Conservation (phyloP, 37 sponge, comb jelly and placozoan genomes). For the Axinella damicornis region DNA sequence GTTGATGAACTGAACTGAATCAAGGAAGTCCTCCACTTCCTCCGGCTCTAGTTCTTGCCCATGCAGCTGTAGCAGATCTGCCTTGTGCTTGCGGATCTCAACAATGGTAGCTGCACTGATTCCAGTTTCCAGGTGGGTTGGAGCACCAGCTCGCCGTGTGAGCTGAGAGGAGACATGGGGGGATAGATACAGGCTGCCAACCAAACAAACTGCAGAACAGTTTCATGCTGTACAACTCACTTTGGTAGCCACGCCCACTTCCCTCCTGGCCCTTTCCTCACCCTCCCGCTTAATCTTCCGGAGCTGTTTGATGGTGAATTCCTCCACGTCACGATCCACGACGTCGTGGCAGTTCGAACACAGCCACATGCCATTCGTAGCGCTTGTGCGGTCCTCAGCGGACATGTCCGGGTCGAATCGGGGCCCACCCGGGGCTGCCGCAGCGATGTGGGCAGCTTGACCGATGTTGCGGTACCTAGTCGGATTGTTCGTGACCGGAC, state of each 20-base stretch:
- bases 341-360: constrained; percentile 73
- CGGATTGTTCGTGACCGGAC: constrained; percentile 53
- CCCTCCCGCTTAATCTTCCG: constrained; percentile 47
- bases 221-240: background rate
- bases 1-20: constrained; percentile 29
- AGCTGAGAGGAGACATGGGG: background rate
- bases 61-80: constrained; percentile 1
- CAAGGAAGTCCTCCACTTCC: constrained; percentile 16
- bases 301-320: constrained; percentile 30
- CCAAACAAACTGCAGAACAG: background rate
- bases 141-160: background rate
- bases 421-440: constrained; percentile 75
- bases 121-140: background rate
- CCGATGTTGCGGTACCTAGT: constrained; percentile 56
- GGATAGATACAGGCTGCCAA: background rate
- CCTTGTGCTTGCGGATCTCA: constrained; percentile 61
- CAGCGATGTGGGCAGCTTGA: constrained; percentile 79
- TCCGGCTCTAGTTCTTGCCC: background rate
- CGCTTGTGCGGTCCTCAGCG: constrained; percentile 51
- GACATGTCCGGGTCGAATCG: constrained; percentile 72
- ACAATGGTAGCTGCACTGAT: constrained; percentile 63
- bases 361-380: constrained; percentile 73
- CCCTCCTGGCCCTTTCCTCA: constrained; percentile 57
- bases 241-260: constrained; percentile 40
- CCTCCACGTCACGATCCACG: constrained; percentile 57